Base-by-base conservation (phyloP, 2,113 vertebrate genomes). In the Vanacampus margaritifer region DNA sequence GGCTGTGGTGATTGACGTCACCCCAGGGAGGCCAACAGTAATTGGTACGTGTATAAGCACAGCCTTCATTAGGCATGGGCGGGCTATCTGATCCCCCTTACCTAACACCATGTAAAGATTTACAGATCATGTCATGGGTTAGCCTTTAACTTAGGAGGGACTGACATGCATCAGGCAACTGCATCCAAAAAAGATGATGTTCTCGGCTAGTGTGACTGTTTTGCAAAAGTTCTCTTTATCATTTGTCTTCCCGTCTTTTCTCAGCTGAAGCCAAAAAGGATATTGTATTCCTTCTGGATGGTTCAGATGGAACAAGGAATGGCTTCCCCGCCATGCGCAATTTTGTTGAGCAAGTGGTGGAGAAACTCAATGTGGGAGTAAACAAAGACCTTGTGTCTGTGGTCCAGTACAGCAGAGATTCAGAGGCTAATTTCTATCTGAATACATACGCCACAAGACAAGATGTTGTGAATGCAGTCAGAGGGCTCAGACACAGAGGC, bases 241-340 rank as follows among this genome's bases (percentile, higher is more conserved):
- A n/a, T n/a, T n/a, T n/a, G n/a, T n/a, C n/a, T 56, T 56, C 26
- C 26, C 28, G 12, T 61, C 28, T 65, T 65, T 50, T 48, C 28
- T 5, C 12, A 48, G 46, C 26, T 78, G 79, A 13, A 28, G 36
- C 59, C 6, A 84, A 82, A 54, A 88, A 86, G 83, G 87, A 93
- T 70, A 84, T 93, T 79, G 90, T 91, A 3, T 93, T 92, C 75
- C 89, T 93, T 64, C 79, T 92, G 81, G 92, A 93, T 85, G 91
- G 90, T 62, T 92, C 91, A 28, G 92, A 93, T 80, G 88, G 90
- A 67, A 69, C 81, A 28, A 86, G 84, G 50, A 87, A 50, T 71
- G 83, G 56, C 72, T 93, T 92, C 64, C 65, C 78, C 72, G 75
- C 74, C n/a, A 78, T 93, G 71, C 63, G 76, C 43, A 79, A 85